phyloP scores from a whole-genome alignment of 2,113 vertebrate species.

The Pachypanchax playfairii region DNA sequence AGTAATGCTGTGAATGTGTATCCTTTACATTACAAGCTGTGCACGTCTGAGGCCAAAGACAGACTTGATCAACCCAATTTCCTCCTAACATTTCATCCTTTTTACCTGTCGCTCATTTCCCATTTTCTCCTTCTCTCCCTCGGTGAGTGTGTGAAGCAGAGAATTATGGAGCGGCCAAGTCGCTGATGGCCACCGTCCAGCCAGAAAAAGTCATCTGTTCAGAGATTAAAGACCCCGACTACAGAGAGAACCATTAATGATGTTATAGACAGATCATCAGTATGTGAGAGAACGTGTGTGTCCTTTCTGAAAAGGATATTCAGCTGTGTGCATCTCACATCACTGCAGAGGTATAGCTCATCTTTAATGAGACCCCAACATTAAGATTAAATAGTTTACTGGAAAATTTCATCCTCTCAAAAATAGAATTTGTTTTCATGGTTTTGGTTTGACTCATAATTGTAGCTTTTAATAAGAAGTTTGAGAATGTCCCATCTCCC shows the following conservation, averaged over 20 bases:
- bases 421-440: slow-evolving; percentile 1
- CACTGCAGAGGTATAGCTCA: not conserved
- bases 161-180: slow-evolving; percentile 39
- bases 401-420: not conserved
- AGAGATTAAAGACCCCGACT: slow-evolving; percentile 33
- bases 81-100: slow-evolving; percentile 38
- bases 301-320: not conserved
- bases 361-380: slow-evolving; percentile 8
- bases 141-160: not conserved
- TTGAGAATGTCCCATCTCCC: not conserved
- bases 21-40: slow-evolving; percentile 20
- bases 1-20: not conserved
- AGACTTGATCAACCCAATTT: slow-evolving; percentile 50
- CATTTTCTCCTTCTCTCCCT: slow-evolving; percentile 5
- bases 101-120: slow-evolving; percentile 25
- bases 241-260: slow-evolving; percentile 31
- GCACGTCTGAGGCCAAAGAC: slow-evolving; percentile 38
- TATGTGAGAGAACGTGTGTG: slow-evolving; percentile 1
- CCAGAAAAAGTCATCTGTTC: slow-evolving; percentile 34
- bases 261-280: slow-evolving; percentile 11
- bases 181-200: slow-evolving; percentile 41
- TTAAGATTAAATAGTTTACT: slow-evolving; percentile 2
- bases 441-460: slow-evolving; percentile 7
- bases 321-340: not conserved
- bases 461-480: too few relatives aligned